phyloP scores from a whole-genome alignment of 1,140 invertebrate genomes.

The Harpegnathos saltator region DNA sequence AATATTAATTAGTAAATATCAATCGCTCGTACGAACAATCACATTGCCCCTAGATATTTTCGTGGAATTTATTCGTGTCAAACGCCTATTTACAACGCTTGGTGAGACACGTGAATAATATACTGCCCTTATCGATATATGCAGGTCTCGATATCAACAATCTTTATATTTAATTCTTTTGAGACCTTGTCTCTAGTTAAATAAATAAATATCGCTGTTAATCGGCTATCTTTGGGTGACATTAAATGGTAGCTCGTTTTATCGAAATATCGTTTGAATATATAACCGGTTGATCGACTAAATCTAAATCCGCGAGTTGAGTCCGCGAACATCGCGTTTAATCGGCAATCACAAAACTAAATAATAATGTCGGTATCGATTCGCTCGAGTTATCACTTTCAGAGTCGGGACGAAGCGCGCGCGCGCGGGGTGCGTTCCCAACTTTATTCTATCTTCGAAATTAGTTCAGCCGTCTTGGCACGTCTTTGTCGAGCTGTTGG shows the following conservation, averaged over 20 bases:
- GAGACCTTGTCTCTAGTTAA: conserved; percentile 7
- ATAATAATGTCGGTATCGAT: conserved; percentile 79
- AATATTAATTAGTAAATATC: no score
- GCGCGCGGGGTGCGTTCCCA: conserved; percentile 73
- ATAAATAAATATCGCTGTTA: conserved; percentile 5
- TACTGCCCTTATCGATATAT: neutral
- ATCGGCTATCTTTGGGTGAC: neutral
- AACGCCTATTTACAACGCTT: neutral
- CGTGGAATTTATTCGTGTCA: conserved; percentile 3
- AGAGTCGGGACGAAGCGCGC: conserved; percentile 73
- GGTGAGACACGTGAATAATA: neutral
- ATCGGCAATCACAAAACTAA: conserved; percentile 68
- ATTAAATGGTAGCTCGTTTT: no score
- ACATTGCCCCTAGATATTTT: neutral
- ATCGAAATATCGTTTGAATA: no score
- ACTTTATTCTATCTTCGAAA: conserved; percentile 86
- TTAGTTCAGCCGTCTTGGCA: conserved; percentile 86
- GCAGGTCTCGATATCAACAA: neutral
- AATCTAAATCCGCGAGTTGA: no score
- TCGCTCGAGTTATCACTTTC: conserved; percentile 78
- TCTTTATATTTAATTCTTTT: neutral
- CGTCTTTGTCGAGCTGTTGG: conserved; percentile 86
- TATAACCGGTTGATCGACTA: no score
- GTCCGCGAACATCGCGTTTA: neutral
- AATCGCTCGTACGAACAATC: neutral